phyloP scores from a whole-genome alignment of 2,888 invertebrate genomes.

The Rhimphoctona megacephalus region DNA sequence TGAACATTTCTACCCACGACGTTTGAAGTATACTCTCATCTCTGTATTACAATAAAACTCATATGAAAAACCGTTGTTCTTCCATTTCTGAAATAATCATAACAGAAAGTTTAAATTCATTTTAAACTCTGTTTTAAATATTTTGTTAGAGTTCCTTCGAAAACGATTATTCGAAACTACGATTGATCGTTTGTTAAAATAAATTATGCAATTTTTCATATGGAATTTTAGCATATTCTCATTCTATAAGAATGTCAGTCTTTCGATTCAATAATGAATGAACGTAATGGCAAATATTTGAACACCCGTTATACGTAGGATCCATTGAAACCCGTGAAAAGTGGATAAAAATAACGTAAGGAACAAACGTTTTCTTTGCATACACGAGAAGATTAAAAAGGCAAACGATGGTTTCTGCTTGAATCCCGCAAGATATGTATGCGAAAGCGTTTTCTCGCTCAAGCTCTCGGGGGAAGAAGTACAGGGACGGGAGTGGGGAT shows the following conservation, averaged over 20 bases:
- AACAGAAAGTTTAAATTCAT: neutral
- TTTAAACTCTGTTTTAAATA: neutral
- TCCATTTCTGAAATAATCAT: neutral
- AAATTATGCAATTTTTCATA: neutral
- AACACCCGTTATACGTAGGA: slow-evolving; percentile 14
- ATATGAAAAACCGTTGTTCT: neutral
- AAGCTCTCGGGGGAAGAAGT: slow-evolving; percentile 60
- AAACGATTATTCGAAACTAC: neutral
- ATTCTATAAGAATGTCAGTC: neutral
- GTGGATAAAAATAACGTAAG: slow-evolving; percentile 68
- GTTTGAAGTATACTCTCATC: slow-evolving; percentile 16
- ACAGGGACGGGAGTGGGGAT: slow-evolving; percentile 40
- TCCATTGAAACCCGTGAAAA: slow-evolving; percentile 55
- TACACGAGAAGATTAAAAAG: slow-evolving; percentile 82
- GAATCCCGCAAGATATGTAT: slow-evolving; percentile 56
- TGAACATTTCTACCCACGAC: slow-evolving; percentile 27
- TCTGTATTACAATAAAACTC: slow-evolving; percentile 11
- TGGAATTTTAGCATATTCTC: neutral
- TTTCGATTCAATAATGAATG: slow-evolving; percentile 20
- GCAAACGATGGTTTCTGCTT: slow-evolving; percentile 79
- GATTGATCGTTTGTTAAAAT: neutral
- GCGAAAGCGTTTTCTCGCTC: slow-evolving; percentile 51
- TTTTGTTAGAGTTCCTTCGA: neutral
- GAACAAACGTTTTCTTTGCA: slow-evolving; percentile 83
- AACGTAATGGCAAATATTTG: slow-evolving; percentile 52